Base-by-base conservation (phyloP, 2,113 vertebrate genomes). In the Chaetodon trifascialis region DNA sequence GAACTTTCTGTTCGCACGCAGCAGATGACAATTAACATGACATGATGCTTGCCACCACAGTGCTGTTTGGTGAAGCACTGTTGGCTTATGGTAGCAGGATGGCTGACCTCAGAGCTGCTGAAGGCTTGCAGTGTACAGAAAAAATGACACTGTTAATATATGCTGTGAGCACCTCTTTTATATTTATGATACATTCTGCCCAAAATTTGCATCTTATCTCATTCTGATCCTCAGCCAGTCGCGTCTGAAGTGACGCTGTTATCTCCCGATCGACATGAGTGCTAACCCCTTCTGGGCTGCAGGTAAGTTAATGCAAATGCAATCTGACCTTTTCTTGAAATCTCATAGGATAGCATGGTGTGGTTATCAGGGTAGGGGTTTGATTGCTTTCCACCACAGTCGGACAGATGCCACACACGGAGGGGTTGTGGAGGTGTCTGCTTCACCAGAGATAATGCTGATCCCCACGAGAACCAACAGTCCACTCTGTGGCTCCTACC, bases 261-360 rank as follows among this genome's bases (percentile, higher is more conserved):
- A 56, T 80, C 55, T 42, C 47, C 19, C 42, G 47, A 62, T 73
- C 25, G 44, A 63, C 55, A 58, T 38, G 23, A 54, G 4, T 30
- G 30, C 30, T 30, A 2, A 11, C 19, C 14, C 25, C 21, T 55
- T 25, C 6, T 1, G 42, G 51, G 16, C 16, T 34, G 56, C 23
- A 54, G 42, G 21, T 46, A 19, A 38, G 42, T 55, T 55, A 46
- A 68, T 12, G 8, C 73, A 49, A 56, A 68, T 11, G 54, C 60
- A 63, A 52, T 55, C n/a, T 38, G 47, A 68, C 80, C 62, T 80
- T 76, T 65, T 58, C 21, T 51, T n/a, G 2, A 63, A 80, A 46
- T 63, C 34, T 60, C 60, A 65, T 16, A 30, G 49, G 47, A 55
- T 40, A 72, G 46, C 17, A 5, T 1, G 49, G 21, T 34, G 36